A percentile compares a stretch with the other conserved stretches of the same genome.
These are phyloP conservation scores for Folsomia candida DNA, from an alignment of 2,888 invertebrate species.

Conservation along the genomic window DNA sequence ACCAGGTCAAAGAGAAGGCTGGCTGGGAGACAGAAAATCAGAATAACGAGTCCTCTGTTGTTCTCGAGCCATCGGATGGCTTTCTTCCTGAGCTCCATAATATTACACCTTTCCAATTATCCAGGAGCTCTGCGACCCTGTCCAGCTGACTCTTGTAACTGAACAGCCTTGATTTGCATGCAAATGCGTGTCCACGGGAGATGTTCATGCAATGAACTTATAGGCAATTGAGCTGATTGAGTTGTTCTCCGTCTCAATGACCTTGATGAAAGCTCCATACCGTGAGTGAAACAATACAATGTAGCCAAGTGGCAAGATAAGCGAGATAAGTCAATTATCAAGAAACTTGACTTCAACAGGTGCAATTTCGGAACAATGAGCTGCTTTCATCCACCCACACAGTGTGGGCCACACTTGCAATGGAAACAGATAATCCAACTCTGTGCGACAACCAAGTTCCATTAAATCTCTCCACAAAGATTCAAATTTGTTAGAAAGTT, in stretches of 20 bases:
- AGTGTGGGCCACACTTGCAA: too few relatives aligned
- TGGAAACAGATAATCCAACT: constrained; percentile 11
- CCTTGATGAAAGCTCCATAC: not conserved
- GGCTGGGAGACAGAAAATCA: constrained; percentile 66
- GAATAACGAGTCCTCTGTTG: constrained; percentile 64
- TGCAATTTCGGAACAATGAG: too few relatives aligned
- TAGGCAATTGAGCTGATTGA: too few relatives aligned
- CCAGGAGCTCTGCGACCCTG: not conserved
- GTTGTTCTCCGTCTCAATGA: not conserved
- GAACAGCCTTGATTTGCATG: not conserved
- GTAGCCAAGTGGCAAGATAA: too few relatives aligned
- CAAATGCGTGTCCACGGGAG: not conserved
- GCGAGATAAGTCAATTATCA: too few relatives aligned
- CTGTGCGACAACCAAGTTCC: constrained; percentile 16
- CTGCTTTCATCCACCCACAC: constrained; percentile 64
- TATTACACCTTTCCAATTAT: not conserved
- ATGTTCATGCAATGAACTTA: too few relatives aligned
- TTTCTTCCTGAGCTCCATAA: constrained; percentile 17
- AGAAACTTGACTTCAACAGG: too few relatives aligned
- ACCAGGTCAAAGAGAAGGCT: constrained; percentile 63
- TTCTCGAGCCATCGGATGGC: constrained; percentile 60
- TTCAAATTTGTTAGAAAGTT: constrained; percentile 15
- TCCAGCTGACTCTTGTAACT: not conserved
- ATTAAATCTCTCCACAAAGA: constrained; percentile 18
- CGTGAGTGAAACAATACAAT: too few relatives aligned